phyloP scores from a whole-genome alignment of 2,888 invertebrate species.

The Cinara cedri region DNA sequence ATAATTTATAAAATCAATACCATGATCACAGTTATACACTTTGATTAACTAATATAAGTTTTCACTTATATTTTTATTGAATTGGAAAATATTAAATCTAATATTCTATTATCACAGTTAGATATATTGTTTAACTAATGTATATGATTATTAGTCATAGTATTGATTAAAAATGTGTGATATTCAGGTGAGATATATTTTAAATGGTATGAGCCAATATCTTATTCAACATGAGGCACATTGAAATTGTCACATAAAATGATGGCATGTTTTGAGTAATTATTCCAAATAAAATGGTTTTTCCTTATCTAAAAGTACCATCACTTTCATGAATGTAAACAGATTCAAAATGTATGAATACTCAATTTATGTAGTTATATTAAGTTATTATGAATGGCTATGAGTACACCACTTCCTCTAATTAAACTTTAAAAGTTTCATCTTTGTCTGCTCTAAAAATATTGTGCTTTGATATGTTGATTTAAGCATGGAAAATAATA shows the following conservation, averaged over 20 bases:
- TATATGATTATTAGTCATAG: background rate
- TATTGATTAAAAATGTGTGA: background rate
- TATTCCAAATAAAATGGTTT: background rate
- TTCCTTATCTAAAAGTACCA: no score
- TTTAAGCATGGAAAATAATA: background rate
- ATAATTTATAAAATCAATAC: background rate
- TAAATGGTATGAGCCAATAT: background rate
- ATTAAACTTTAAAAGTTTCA: background rate
- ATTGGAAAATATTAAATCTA: background rate
- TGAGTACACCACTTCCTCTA: background rate
- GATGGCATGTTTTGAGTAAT: no score
- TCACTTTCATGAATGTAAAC: background rate
- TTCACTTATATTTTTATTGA: background rate
- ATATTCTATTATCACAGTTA: background rate
- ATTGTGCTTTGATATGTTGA: background rate
- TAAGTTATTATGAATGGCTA: background rate
- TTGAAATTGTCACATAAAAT: no score
- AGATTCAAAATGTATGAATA: background rate
- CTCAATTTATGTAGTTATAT: background rate
- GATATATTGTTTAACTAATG: background rate
- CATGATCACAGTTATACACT: no score
- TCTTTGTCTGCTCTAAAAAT: background rate
- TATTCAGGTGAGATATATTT: background rate
- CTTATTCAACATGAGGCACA: no score
- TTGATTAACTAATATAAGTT: no score